Conservation (phyloP, 2,888 invertebrate species). For the Philopedon plagiatum region DNA sequence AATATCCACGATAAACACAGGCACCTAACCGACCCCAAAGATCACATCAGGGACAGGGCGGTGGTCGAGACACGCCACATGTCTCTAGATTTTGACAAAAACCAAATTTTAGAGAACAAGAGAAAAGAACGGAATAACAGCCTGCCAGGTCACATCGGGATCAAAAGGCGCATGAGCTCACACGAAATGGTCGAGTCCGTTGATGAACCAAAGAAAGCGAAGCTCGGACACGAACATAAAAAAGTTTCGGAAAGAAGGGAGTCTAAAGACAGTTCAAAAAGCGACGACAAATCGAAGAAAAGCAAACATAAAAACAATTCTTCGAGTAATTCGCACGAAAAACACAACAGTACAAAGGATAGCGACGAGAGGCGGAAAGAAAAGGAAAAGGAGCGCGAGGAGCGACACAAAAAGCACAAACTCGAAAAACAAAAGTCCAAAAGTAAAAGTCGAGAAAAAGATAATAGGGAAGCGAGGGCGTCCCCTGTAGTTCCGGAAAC, state of each 20-base stretch:
- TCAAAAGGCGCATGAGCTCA: slow-evolving; percentile 84
- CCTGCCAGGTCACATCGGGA: slow-evolving; percentile 76
- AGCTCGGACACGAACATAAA: slow-evolving; percentile 70
- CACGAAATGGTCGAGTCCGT: slow-evolving; percentile 76
- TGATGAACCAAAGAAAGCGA: slow-evolving; percentile 76
- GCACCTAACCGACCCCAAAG: slow-evolving; percentile 53
- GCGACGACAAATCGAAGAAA: slow-evolving; percentile 66
- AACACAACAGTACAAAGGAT: slow-evolving; percentile 68
- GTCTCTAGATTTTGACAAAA: slow-evolving; percentile 70
- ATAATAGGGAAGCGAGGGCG: slow-evolving; percentile 57
- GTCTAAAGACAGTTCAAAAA: slow-evolving; percentile 76
- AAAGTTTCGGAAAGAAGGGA: slow-evolving; percentile 77
- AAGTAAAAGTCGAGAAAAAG: slow-evolving; percentile 65
- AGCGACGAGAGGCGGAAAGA: slow-evolving; percentile 60
- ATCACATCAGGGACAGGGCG: slow-evolving; percentile 57
- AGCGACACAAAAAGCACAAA: slow-evolving; percentile 64
- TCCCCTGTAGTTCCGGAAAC: slow-evolving; percentile 44
- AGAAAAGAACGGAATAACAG: slow-evolving; percentile 76
- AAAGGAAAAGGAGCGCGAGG: slow-evolving; percentile 64
- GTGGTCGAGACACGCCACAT: slow-evolving; percentile 68
- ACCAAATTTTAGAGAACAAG: slow-evolving; percentile 63
- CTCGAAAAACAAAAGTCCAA: slow-evolving; percentile 63
- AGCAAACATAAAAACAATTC: slow-evolving; percentile 74
- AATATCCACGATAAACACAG: slow-evolving; percentile 71
- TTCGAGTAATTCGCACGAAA: slow-evolving; percentile 71